A percentile compares a stretch with the other conserved stretches of the same genome.
Conservation (phyloP, 2,888 invertebrate species). For the Ophioninae sp. region DNA sequence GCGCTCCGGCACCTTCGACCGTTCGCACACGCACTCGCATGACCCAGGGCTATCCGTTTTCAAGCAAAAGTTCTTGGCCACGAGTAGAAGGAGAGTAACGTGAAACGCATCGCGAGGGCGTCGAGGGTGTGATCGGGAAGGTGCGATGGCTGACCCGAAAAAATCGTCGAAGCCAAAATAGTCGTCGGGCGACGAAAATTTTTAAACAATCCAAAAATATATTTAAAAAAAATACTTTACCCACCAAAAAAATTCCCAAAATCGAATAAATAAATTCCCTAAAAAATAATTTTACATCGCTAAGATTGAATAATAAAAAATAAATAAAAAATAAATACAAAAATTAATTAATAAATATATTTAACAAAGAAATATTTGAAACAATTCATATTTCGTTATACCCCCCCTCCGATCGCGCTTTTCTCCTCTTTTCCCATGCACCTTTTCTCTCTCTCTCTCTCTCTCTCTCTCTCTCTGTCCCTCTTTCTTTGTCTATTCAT, state of each 20-base stretch:
- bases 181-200: background rate
- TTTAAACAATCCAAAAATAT: too few species aligned
- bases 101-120: constrained; percentile 47
- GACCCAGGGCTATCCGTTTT: constrained; percentile 51
- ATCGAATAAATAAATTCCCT: background rate
- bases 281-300: background rate
- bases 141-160: constrained; percentile 6
- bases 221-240: too few species aligned
- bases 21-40: constrained; percentile 11
- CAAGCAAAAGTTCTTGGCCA: constrained; percentile 46
- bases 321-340: background rate
- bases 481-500: constrained; percentile 54
- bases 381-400: background rate
- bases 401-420: background rate
- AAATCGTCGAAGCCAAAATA: constrained; percentile 20
- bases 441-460: too few species aligned
- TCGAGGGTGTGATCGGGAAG: background rate
- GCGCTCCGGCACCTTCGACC: constrained; percentile 56
- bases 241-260: constrained; percentile 6
- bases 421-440: constrained; percentile 41
- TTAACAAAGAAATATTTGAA: background rate
- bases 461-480: background rate
- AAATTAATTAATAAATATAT: background rate
- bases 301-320: background rate
- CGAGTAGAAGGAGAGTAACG: constrained; percentile 46